Percentiles rank a stretch among this genome's conserved stretches.
These are phyloP conservation scores for Lysandra coridon DNA, from an alignment of 2,888 invertebrate species.

Conservation along the genomic window DNA sequence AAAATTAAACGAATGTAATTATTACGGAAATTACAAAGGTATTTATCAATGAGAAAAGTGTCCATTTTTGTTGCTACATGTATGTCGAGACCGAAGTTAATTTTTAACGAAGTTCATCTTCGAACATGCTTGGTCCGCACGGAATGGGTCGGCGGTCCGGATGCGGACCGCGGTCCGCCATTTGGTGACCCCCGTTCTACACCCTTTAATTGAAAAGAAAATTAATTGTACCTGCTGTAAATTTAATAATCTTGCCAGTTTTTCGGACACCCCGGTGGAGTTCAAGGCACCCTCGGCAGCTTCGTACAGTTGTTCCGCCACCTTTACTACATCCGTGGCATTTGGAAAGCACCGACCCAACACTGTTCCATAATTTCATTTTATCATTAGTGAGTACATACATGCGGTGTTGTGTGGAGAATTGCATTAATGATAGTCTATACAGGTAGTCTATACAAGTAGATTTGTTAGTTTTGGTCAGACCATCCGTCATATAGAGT, in stretches of 20 bases:
- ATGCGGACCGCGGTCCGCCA: too few species aligned
- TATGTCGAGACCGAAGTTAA: too few species aligned
- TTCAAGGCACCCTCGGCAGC: slow-evolving; percentile 44
- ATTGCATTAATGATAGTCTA: not conserved
- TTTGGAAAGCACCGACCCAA: slow-evolving; percentile 66
- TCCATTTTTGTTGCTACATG: too few species aligned
- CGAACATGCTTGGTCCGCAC: too few species aligned
- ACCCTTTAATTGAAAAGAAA: not conserved
- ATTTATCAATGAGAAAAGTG: too few species aligned
- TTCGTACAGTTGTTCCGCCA: slow-evolving; percentile 44
- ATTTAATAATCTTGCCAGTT: slow-evolving; percentile 55
- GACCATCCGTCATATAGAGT: not conserved
- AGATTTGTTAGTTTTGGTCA: not conserved
- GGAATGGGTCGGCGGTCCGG: too few species aligned
- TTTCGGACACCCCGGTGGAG: slow-evolving; percentile 52
- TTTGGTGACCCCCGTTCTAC: too few species aligned
- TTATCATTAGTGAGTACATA: slow-evolving; percentile 2
- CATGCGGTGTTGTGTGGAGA: not conserved
- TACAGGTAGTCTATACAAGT: not conserved
- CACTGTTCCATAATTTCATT: slow-evolving; percentile 54
- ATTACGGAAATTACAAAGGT: too few species aligned
- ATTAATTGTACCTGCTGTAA: slow-evolving; percentile 58
- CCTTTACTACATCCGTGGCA: slow-evolving; percentile 52
- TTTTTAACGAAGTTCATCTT: too few species aligned
- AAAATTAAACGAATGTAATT: too few species aligned